Conservation (phyloP, 1,140 invertebrate genomes). For the Eriocheir sinensis region DNA sequence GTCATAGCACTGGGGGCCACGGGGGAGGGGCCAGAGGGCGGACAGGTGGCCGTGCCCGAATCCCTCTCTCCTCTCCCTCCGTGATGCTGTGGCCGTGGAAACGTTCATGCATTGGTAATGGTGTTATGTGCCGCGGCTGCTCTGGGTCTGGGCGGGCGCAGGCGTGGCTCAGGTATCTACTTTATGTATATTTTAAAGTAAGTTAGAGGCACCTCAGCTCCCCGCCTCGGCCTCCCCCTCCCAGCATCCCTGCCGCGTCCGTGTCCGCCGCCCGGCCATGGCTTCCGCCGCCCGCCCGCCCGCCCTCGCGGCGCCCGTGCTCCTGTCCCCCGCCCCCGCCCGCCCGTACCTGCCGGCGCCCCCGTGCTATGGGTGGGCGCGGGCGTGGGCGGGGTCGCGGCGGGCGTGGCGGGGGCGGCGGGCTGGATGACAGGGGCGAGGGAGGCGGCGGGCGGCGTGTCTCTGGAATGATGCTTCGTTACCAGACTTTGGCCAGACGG, state of each 20-base stretch:
- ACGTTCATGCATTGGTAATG: too few relatives aligned
- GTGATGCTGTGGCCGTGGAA: too few relatives aligned
- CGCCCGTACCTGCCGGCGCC: background rate
- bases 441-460: background rate
- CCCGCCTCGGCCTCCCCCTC: background rate
- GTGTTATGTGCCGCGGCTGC: too few relatives aligned
- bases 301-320: background rate
- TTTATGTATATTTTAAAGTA: background rate
- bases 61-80: too few relatives aligned
- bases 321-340: background rate
- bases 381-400: background rate
- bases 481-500: background rate
- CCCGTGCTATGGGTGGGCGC: too few relatives aligned
- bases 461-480: slow-evolving; percentile 23
- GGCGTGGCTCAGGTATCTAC: background rate
- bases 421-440: too few relatives aligned
- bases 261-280: background rate
- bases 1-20: too few relatives aligned
- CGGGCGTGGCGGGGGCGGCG: background rate
- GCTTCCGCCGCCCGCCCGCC: background rate
- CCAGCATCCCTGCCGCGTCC: background rate
- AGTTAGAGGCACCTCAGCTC: background rate
- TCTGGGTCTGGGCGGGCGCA: background rate
- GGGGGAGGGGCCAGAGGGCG: too few relatives aligned
- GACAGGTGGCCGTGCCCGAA: too few relatives aligned